These are phyloP conservation scores for Callocephalon fimbriatum DNA, from an alignment of 2,113 vertebrate genomes.

Conservation along the genomic window DNA sequence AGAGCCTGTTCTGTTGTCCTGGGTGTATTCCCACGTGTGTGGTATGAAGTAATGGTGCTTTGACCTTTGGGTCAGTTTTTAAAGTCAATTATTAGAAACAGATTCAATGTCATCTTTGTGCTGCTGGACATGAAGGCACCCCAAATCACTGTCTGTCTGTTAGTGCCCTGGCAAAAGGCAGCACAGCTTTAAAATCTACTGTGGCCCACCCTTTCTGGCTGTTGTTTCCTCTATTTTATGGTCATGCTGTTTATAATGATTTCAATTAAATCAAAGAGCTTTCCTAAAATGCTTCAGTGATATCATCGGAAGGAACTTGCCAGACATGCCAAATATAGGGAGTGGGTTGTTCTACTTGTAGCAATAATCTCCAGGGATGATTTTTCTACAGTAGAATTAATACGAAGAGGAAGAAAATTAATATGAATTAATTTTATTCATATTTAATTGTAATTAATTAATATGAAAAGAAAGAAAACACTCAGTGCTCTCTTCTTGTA, in stretches of 20 bases:
- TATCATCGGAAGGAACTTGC: not conserved
- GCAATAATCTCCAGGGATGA: not conserved
- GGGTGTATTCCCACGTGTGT: fast-evolving
- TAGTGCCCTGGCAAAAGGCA: not conserved
- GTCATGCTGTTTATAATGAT: not conserved
- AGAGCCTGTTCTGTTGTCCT: not conserved
- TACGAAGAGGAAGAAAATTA: not conserved
- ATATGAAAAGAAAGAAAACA: not conserved
- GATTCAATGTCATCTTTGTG: not conserved
- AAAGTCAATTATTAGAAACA: not conserved
- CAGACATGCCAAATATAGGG: not conserved
- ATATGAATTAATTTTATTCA: not conserved
- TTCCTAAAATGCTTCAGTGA: not conserved
- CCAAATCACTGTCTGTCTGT: not conserved
- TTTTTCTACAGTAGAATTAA: not conserved
- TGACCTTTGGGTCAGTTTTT: not conserved
- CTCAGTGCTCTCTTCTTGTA: not conserved
- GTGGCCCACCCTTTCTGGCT: not conserved
- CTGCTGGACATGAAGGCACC: not conserved
- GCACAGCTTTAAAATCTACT: not conserved
- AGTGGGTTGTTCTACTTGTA: not conserved
- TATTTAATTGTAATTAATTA: not conserved
- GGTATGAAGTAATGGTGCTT: not conserved
- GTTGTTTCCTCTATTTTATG: not conserved
- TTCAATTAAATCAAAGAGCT: not conserved